Evolutionary conservation across 2,888 invertebrate species (phyloP).

Genomic region (Blastobasis lacticolella): DNA sequence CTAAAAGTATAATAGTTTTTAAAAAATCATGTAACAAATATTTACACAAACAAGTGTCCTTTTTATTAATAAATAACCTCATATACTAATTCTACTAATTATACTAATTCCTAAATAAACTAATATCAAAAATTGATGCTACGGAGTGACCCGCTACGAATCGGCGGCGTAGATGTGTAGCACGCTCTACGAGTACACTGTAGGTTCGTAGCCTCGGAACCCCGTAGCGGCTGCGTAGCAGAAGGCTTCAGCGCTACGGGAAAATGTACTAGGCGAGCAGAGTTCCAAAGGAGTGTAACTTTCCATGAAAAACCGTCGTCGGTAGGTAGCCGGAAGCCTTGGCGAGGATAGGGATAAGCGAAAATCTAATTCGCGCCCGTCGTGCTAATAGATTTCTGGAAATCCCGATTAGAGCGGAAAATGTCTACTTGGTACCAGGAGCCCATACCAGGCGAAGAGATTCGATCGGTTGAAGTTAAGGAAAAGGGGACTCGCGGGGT

Average conservation of each 20-base stretch:
- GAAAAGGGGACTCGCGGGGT: slow-evolving; percentile 39
- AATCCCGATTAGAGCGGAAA: slow-evolving; percentile 74
- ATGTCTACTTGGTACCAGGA: slow-evolving; percentile 66
- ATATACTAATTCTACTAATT: too few species aligned
- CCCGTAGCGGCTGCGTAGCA: slow-evolving; percentile 20
- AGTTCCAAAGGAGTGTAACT: slow-evolving; percentile 9
- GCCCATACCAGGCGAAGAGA: slow-evolving; percentile 24
- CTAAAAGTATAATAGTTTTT: too few species aligned
- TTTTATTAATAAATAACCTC: too few species aligned
- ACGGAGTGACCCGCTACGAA: too few species aligned
- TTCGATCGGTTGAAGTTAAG: slow-evolving; percentile 22
- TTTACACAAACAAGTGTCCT: too few species aligned
- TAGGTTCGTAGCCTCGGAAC: not conserved
- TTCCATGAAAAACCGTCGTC: slow-evolving; percentile 18
- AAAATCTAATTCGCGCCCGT: slow-evolving; percentile 52
- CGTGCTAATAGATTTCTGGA: slow-evolving; percentile 54
- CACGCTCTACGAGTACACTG: not conserved
- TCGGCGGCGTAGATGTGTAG: not conserved
- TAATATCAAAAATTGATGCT: too few species aligned
- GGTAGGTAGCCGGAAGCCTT: slow-evolving; percentile 16
- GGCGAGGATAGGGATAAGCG: slow-evolving; percentile 31
- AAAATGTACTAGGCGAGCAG: slow-evolving; percentile 45
- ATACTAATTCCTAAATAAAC: too few species aligned
- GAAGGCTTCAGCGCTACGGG: slow-evolving; percentile 32
- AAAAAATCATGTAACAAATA: too few species aligned